phyloP scores from a whole-genome alignment of 2,888 invertebrate genomes.

The Yponomeuta cagnagella region DNA sequence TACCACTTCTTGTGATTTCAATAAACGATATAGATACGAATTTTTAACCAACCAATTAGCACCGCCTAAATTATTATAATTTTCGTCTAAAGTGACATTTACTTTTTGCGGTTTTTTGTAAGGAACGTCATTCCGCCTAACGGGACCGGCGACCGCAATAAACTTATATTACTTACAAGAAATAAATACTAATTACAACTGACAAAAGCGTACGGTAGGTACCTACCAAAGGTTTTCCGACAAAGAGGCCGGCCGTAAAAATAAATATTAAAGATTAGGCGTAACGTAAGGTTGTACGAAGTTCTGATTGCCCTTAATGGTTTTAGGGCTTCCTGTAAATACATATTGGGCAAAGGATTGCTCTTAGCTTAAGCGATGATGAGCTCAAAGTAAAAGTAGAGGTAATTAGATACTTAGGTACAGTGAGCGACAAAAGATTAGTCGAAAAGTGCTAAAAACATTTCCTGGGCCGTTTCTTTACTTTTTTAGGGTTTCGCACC shows the following conservation, averaged over 20 bases:
- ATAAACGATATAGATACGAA: too few relatives aligned
- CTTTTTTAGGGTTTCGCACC: too few relatives aligned
- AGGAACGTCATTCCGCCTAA: background rate
- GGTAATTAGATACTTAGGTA: too few relatives aligned
- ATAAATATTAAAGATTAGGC: background rate
- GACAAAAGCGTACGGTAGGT: conserved; percentile 4
- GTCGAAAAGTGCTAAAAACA: too few relatives aligned
- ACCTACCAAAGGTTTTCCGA: background rate
- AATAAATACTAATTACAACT: conserved; percentile 10
- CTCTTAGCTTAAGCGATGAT: background rate
- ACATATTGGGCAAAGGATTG: background rate
- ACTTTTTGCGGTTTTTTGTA: background rate
- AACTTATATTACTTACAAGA: conserved; percentile 13
- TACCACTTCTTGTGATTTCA: too few relatives aligned
- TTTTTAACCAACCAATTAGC: background rate
- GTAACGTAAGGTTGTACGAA: background rate
- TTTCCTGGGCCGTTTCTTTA: too few relatives aligned
- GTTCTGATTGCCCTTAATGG: conserved; percentile 8
- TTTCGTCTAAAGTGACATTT: background rate
- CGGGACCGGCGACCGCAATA: conserved; percentile 14
- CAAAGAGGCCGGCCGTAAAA: conserved; percentile 13
- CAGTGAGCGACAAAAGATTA: too few relatives aligned
- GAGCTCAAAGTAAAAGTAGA: too few relatives aligned
- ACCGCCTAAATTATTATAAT: background rate
- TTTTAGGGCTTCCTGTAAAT: conserved; percentile 5